Base-by-base conservation (phyloP, 1,140 invertebrate genomes). In the Ostrea denselamellosa region DNA sequence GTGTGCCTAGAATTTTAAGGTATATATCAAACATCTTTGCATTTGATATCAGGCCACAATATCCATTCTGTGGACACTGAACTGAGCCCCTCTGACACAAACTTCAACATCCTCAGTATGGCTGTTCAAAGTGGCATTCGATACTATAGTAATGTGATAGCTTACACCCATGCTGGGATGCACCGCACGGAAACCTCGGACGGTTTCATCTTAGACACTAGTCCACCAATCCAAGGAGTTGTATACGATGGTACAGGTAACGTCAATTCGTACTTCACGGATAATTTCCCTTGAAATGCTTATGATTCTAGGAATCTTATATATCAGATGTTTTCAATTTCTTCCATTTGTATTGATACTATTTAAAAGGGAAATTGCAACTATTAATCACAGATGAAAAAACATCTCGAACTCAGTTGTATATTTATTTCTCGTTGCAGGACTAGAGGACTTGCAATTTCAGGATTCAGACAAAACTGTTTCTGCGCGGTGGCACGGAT, bases 201-300 rank as follows among this genome's bases (percentile, higher is more conserved):
- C 86, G 90, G 90, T 8, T 87, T 91, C 28, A 52, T 85, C n/a
- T 51, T 90, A 2, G 89, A 90, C 82, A 65, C 19, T 28, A 85
- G 19, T 10, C 71, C 81, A 28, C 90, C 90, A 22, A 34, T 28
- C 2, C 8, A 85, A n/a, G 90, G 90, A 34, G 82, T 56, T 22
- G 88, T 91, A 7, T 84, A 89, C 82, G 90, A 91, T 86, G 90
- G 90, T 54, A 58, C 77, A 68, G 89, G 90, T 91, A 83, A 77
- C 19, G 25, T 77, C 9, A 10, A 14, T 83, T 52, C 51, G 34
- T 44, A 5, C 34, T 44, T 44, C 34, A 44, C 2, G 1, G 5
- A 44, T 44, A 44, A 44, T 44, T 44, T 44, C 34, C 34, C 5
- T 44, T 44, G 2, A 44, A 44, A 44, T 44, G 1, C 34, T 44